Evolutionary conservation across 2,888 invertebrate genomes (phyloP), one percentile per base, ranked within the genome.

Genomic region (Nomada flava): DNA sequence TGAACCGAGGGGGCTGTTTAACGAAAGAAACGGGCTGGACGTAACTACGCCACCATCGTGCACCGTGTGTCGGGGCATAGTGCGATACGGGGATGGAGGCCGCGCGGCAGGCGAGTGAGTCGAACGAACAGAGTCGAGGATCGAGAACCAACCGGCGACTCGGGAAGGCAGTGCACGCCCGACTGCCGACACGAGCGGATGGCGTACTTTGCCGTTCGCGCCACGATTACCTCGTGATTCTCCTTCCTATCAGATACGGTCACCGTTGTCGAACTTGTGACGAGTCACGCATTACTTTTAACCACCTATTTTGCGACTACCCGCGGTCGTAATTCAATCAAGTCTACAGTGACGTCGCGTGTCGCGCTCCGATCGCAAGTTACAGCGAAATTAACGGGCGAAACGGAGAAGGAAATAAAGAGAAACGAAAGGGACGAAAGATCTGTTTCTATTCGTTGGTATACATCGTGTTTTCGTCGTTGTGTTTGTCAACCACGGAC

Each of bases 121-220:
- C 82, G 82, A 75, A 63, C 83, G 71, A 83, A 72, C 79, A 70
- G 82, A 88, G 86, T 84, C 77, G 88, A 88, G 90, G 89, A 88
- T 89, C 87, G 89, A 84, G 90, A 84, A 82, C 83, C 83, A 83
- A 82, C 85, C 86, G 85, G 79, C 85, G 86, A 82, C 85, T 85
- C 81, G 78, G 84, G 83, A 89, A 90, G 91, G 89, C 93, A 93
- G 93, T 93, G 93, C 92, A 93, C 93, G 93, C 93, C 92, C 92
- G 93, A 93, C 93, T 92, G 93, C 92, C 93, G 92, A 93, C 91
- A 91, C 92, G 93, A 93, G 91, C 90, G 93, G 92, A 92, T 91
- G 93, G 93, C 82, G 91, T 88, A 90, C 89, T 89, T 89, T 86
- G 76, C 78, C 76, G 83, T 87, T 90, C 87, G 86, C 88, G 85